Conservation (phyloP, 2,113 vertebrate genomes). For the Carassius carassius region DNA sequence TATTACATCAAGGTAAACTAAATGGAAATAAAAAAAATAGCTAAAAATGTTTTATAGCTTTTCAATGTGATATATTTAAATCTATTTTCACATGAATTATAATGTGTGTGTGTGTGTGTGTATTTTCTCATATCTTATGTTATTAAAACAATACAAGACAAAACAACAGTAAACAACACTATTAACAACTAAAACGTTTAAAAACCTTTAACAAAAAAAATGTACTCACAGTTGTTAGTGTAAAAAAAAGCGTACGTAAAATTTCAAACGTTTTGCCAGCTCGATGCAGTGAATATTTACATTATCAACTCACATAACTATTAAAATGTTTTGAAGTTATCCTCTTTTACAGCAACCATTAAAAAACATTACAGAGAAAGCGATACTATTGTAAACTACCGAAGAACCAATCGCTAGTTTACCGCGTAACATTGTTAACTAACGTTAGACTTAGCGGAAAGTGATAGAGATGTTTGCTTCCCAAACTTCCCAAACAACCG, state of each 20-base stretch:
- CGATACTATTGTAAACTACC: neutral
- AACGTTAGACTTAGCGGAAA: neutral
- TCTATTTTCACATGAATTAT: no score
- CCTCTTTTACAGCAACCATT: neutral
- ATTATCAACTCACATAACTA: neutral
- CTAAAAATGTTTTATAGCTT: no score
- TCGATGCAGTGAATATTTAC: neutral
- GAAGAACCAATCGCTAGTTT: neutral
- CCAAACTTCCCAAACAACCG: slow-evolving; percentile 19
- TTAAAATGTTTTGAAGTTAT: neutral
- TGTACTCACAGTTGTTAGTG: neutral
- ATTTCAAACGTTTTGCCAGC: neutral
- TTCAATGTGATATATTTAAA: no score
- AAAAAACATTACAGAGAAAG: neutral
- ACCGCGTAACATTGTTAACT: neutral
- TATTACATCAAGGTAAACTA: no score
- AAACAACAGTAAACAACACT: neutral
- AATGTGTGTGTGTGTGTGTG: no score
- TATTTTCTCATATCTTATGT: no score
- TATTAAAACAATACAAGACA: no score
- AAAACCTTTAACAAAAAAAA: neutral
- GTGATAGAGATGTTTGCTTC: slow-evolving; percentile 25
- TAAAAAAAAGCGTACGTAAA: neutral
- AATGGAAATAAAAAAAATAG: no score
- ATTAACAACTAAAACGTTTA: neutral